Evolutionary conservation across 2,797 vertebrate species (phyloP).

Genomic region (Chaenodraco wilsoni): DNA sequence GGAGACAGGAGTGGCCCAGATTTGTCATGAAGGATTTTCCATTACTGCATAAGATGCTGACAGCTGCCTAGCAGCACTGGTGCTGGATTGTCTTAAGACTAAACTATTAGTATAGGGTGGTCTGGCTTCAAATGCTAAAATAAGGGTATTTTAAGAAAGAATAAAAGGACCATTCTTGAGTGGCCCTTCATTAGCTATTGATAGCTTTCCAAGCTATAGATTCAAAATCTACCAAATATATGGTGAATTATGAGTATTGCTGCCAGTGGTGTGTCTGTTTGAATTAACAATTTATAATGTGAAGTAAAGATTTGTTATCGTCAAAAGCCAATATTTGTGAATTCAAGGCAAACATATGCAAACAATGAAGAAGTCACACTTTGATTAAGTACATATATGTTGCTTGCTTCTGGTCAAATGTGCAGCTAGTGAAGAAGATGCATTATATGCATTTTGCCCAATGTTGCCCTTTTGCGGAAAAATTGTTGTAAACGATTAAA

Average conservation of each 20-base stretch:
- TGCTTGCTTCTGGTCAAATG: slow-evolving; percentile 15
- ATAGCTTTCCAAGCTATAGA: background rate
- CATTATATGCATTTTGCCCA: slow-evolving; percentile 18
- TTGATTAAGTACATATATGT: background rate
- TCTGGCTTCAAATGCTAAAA: slow-evolving; percentile 16
- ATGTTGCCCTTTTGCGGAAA: slow-evolving; percentile 1
- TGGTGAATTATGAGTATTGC: background rate
- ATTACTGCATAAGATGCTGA: slow-evolving; percentile 74
- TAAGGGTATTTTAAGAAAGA: background rate
- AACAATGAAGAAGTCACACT: background rate
- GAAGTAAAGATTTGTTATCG: background rate
- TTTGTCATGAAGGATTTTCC: slow-evolving; percentile 87
- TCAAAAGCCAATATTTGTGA: background rate
- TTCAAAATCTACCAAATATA: background rate
- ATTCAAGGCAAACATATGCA: background rate
- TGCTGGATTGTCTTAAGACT: slow-evolving; percentile 30
- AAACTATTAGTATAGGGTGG: slow-evolving; percentile 3
- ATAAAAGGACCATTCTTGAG: background rate
- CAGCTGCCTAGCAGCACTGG: slow-evolving; percentile 56
- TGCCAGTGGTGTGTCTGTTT: background rate
- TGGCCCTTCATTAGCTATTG: background rate
- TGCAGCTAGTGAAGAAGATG: background rate
- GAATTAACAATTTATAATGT: background rate
- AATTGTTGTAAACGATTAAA: background rate
- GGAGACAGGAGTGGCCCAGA: slow-evolving; percentile 83